phyloP scores from a whole-genome alignment of 2,888 invertebrate species.

The Coenonympha glycerion region DNA sequence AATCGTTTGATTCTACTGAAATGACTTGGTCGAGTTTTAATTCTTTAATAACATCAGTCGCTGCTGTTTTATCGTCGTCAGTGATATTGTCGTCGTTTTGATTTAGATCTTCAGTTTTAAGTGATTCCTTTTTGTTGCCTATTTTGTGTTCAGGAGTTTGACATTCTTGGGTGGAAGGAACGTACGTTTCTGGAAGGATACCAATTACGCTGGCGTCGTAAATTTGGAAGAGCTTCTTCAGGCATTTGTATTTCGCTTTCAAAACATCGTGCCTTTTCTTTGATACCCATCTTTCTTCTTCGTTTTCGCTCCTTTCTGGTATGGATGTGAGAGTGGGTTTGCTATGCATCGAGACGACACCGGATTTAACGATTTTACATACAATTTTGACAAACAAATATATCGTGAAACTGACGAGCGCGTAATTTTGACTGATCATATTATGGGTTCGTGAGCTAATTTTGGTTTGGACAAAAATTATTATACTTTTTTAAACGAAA shows the following conservation, averaged over 20 bases:
- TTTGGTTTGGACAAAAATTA: constrained; percentile 28
- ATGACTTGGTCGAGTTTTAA: constrained; percentile 41
- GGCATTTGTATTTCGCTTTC: constrained; percentile 66
- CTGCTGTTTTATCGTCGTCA: constrained; percentile 32
- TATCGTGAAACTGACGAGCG: constrained; percentile 45
- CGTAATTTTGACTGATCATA: constrained; percentile 58
- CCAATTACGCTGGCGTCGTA: constrained; percentile 64
- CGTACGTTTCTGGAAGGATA: constrained; percentile 45
- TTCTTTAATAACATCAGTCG: constrained; percentile 43
- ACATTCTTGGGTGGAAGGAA: constrained; percentile 14
- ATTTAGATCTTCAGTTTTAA: too few relatives aligned
- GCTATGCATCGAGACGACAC: constrained; percentile 37
- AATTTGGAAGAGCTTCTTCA: constrained; percentile 65
- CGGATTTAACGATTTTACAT: constrained; percentile 33
- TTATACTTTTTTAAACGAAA: constrained; percentile 31
- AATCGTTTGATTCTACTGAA: constrained; percentile 36
- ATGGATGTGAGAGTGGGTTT: constrained; percentile 47
- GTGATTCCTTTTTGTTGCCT: constrained; percentile 49
- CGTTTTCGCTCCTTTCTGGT: constrained; percentile 49
- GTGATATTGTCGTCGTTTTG: constrained; percentile 56
- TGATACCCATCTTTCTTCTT: constrained; percentile 57
- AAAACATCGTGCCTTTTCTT: constrained; percentile 67
- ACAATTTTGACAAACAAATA: constrained; percentile 51
- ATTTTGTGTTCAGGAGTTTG: constrained; percentile 17
- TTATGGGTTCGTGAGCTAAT: constrained; percentile 36